These are phyloP conservation scores for Gymnoscopelus microlampas DNA, from an alignment of 2,797 vertebrate species.

Conservation along the genomic window DNA sequence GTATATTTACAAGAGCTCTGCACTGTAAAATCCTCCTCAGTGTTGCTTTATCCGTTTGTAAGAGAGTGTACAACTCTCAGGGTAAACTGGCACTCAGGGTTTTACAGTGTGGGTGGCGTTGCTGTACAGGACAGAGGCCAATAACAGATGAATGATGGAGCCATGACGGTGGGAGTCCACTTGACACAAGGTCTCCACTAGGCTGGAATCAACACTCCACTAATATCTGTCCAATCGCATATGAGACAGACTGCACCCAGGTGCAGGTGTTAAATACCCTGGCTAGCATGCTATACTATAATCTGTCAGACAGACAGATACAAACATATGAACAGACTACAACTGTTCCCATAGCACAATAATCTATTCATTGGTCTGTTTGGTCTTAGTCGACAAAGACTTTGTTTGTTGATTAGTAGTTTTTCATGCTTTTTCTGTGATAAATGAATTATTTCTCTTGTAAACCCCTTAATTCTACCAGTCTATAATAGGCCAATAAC, in stretches of 20 bases:
- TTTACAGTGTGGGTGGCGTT: slow-evolving; percentile 34
- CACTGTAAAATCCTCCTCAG: too few species aligned
- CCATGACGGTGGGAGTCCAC: slow-evolving; percentile 72
- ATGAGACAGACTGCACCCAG: slow-evolving; percentile 32
- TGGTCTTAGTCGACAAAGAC: too few species aligned
- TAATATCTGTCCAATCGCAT: slow-evolving; percentile 66
- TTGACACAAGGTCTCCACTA: slow-evolving; percentile 69
- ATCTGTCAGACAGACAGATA: slow-evolving; percentile 5
- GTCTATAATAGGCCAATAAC: too few species aligned
- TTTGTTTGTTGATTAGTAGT: too few species aligned
- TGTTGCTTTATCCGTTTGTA: not conserved
- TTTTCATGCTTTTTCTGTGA: too few species aligned
- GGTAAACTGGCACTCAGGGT: slow-evolving; percentile 15
- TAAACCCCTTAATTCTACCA: too few species aligned
- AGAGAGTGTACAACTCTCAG: slow-evolving; percentile 26
- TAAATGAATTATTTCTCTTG: too few species aligned
- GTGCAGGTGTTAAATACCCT: slow-evolving; percentile 64
- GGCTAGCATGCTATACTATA: slow-evolving; percentile 39
- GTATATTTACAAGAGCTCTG: slow-evolving; percentile 18
- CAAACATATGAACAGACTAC: not conserved
- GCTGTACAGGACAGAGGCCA: slow-evolving; percentile 43
- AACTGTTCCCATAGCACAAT: too few species aligned
- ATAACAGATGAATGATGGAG: slow-evolving; percentile 73
- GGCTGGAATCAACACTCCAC: slow-evolving; percentile 73
- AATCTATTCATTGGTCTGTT: too few species aligned